Evolutionary conservation across 35 echinoderm and acorn worm genomes (phyloP).

Genomic region (Ophiothrix spiculata): DNA sequence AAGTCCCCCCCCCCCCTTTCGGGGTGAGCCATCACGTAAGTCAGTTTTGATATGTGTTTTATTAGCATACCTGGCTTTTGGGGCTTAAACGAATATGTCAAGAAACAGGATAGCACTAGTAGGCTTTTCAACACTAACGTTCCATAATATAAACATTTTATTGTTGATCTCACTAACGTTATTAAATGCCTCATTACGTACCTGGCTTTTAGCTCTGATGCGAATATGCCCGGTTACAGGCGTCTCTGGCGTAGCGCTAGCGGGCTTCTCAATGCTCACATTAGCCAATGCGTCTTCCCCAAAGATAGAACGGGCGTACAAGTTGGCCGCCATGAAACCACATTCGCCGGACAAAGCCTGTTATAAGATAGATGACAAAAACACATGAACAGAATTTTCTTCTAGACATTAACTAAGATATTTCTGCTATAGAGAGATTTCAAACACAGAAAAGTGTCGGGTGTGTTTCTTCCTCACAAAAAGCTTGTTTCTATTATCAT

Average conservation of each 20-base stretch:
- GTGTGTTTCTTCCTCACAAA: too few relatives aligned
- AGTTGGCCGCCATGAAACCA: conserved; percentile 98
- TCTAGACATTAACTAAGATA: not conserved
- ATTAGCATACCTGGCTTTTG: not conserved
- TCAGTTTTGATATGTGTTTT: not conserved
- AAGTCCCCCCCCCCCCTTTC: too few relatives aligned
- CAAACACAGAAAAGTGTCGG: not conserved
- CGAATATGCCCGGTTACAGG: conserved; percentile 83
- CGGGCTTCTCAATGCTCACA: conserved; percentile 88
- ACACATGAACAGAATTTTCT: not conserved
- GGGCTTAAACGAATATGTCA: not conserved
- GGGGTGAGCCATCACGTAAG: too few relatives aligned
- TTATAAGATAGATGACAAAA: not conserved
- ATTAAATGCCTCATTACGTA: conserved; percentile 9
- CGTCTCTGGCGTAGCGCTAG: conserved; percentile 27
- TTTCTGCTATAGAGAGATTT: not conserved
- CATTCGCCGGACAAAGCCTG: conserved; percentile 94
- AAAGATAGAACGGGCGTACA: conserved; percentile 91
- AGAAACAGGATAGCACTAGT: not conserved
- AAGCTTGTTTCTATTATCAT: too few relatives aligned
- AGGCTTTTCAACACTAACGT: not conserved
- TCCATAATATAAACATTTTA: not conserved
- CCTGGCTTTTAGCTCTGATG: conserved; percentile 96
- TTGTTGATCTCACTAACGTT: not conserved
- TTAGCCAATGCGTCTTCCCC: conserved; percentile 98